Evolutionary conservation across 1,140 invertebrate species (phyloP).

Genomic region (Asobara japonica): DNA sequence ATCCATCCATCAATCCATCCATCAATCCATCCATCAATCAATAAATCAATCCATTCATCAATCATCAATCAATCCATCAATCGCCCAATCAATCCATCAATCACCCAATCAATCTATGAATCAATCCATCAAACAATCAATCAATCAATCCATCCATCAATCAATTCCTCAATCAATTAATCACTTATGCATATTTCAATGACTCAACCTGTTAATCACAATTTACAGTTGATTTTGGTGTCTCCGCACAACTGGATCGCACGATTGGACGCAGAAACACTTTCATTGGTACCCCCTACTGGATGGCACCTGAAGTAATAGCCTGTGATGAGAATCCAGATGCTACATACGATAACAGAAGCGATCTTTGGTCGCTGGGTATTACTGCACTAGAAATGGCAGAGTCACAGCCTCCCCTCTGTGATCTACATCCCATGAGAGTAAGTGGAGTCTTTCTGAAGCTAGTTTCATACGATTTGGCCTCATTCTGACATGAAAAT

Average conservation of each 20-base stretch:
- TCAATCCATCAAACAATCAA: too few species aligned
- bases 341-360: conserved; percentile 99
- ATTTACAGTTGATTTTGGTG: conserved; percentile 96
- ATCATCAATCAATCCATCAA: too few species aligned
- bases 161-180: too few species aligned
- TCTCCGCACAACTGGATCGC: conserved; percentile 98
- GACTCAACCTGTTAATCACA: conserved; percentile 28
- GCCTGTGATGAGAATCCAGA: conserved; percentile 99
- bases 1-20: too few species aligned
- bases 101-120: too few species aligned
- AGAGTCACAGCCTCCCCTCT: conserved; percentile 97
- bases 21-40: too few species aligned
- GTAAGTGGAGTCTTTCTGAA: conserved; percentile 54
- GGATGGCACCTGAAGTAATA: conserved; percentile 98
- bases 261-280: conserved; percentile 99
- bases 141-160: too few species aligned
- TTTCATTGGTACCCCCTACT: conserved; percentile 99
- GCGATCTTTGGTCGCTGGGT: conserved; percentile 97
- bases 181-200: too few species aligned
- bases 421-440: conserved; percentile 99
- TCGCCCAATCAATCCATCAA: too few species aligned
- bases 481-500: not conserved
- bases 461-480: not conserved
- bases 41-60: too few species aligned
- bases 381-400: conserved; percentile 99